Percentiles rank a stretch among this genome's conserved stretches.
Evolutionary conservation across 1,140 invertebrate genomes (phyloP).

Genomic region (Calosoma granatense): DNA sequence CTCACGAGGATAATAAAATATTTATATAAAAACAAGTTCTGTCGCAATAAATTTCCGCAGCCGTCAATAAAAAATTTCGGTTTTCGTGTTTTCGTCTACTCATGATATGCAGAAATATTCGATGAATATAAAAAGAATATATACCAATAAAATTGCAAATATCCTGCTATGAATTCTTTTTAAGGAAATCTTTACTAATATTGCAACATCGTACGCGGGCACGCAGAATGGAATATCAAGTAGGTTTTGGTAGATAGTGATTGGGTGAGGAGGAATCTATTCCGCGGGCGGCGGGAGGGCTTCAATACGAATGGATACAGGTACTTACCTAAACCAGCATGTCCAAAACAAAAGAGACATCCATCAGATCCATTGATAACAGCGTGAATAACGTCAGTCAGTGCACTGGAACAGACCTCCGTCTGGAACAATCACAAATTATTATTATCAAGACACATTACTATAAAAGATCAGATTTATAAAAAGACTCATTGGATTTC

Average conservation of each 20-base stretch:
- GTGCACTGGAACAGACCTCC: slow-evolving; percentile 78
- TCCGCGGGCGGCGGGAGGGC: no score
- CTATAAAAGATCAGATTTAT: no score
- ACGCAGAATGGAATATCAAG: no score
- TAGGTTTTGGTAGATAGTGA: neutral
- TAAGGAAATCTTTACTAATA: neutral
- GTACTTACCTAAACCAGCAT: slow-evolving; percentile 75
- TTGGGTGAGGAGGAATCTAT: no score
- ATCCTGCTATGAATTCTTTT: neutral
- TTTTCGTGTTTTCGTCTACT: neutral
- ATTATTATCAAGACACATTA: neutral
- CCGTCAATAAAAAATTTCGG: no score
- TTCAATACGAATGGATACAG: neutral
- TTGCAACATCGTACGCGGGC: no score
- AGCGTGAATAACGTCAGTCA: slow-evolving; percentile 87
- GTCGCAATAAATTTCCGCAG: no score
- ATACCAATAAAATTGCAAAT: neutral
- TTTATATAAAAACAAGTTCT: no score
- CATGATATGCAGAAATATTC: neutral
- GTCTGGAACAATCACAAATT: slow-evolving; percentile 58
- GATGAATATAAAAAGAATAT: neutral
- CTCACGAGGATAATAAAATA: no score
- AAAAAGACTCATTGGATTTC: no score
- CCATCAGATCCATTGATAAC: slow-evolving; percentile 90
- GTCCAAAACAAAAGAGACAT: slow-evolving; percentile 86